Evolutionary conservation across 92 coral and sea anemone species (phyloP).

Genomic region (Zoanthus solanderi): DNA sequence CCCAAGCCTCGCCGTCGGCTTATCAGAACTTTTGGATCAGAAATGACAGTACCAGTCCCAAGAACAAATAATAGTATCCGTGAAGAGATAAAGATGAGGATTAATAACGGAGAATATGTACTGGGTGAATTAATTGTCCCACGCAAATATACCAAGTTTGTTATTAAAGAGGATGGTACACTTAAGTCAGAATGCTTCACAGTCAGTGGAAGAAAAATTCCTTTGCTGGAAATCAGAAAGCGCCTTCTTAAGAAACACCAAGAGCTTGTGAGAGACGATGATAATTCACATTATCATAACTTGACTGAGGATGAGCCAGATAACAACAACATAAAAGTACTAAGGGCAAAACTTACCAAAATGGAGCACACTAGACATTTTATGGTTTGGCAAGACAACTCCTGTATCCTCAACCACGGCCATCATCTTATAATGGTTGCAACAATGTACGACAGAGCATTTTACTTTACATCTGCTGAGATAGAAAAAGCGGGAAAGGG

Average conservation of each 20-base stretch:
- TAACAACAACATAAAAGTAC: background rate
- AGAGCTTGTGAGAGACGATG: conserved; percentile 34
- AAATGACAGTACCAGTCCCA: conserved; percentile 4
- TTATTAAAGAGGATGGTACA: conserved; percentile 8
- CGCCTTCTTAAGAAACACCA: conserved; percentile 1
- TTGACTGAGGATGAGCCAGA: conserved; percentile 17
- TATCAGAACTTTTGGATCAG: background rate
- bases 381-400: conserved; percentile 55
- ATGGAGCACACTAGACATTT: conserved; percentile 40
- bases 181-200: conserved; percentile 28
- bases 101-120: conserved; percentile 19
- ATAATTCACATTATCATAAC: conserved; percentile 22
- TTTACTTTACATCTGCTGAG: conserved; percentile 48
- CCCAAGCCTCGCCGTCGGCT: conserved; percentile 3
- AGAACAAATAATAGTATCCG: background rate
- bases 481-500: conserved; percentile 15
- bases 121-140: conserved; percentile 44
- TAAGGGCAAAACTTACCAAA: background rate
- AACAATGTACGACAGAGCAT: conserved; percentile 50
- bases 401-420: conserved; percentile 50
- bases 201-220: conserved; percentile 41
- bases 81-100: background rate
- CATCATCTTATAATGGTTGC: conserved; percentile 34
- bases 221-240: conserved; percentile 37
- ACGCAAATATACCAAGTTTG: background rate